Evolutionary conservation across 2,797 vertebrate genomes (phyloP).

Genomic region (Falco peregrinus): DNA sequence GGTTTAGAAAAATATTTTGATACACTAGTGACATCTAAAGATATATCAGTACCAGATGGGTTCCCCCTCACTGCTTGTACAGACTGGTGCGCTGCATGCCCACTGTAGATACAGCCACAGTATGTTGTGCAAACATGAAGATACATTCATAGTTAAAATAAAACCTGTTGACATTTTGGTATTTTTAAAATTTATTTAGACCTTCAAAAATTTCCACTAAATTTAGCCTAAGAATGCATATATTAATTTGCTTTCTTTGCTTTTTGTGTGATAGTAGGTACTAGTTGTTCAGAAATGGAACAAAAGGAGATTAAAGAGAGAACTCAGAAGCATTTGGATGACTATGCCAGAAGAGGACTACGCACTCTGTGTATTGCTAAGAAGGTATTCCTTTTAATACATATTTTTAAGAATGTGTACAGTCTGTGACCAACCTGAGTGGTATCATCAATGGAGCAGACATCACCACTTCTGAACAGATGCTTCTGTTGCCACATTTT

Average conservation of each 20-base stretch:
- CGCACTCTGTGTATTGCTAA: slow-evolving; percentile 94
- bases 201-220: neutral
- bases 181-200: neutral
- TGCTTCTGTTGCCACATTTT: neutral
- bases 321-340: slow-evolving; percentile 89
- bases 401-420: neutral
- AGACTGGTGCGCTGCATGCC: neutral
- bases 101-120: neutral
- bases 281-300: slow-evolving; percentile 39
- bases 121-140: neutral
- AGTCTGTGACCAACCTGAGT: neutral
- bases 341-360: slow-evolving; percentile 88
- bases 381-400: slow-evolving; percentile 78
- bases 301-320: slow-evolving; percentile 75
- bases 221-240: neutral
- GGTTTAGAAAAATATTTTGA: neutral
- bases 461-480: neutral
- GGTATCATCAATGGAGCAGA: neutral
- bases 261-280: slow-evolving; percentile 44
- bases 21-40: neutral
- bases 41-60: neutral
- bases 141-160: neutral
- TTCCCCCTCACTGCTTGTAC: neutral
- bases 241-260: neutral
- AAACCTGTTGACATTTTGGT: neutral